Percentiles rank a stretch among this genome's conserved stretches.
Conservation (phyloP, 2,113 vertebrate species). For the Eonycteris spelaea region DNA sequence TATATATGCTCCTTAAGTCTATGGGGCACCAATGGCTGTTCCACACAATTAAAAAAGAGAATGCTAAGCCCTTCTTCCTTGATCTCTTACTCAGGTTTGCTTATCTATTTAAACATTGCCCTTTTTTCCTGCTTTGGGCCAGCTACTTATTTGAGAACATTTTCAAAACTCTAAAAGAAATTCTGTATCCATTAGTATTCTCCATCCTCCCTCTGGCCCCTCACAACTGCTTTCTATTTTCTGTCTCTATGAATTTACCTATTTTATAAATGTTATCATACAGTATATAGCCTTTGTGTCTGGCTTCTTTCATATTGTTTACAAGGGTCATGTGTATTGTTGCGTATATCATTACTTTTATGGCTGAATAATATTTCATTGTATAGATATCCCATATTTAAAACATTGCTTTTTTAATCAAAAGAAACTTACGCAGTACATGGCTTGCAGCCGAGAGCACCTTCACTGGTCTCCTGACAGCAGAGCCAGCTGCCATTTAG, state of each 20-base stretch:
- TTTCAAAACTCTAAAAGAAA: background rate
- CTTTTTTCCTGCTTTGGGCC: background rate
- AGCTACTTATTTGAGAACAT: background rate
- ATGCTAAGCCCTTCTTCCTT: background rate
- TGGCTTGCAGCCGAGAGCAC: conserved; percentile 88
- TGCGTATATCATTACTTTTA: background rate
- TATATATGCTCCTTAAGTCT: background rate
- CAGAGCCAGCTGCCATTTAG: conserved; percentile 92
- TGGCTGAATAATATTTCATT: background rate
- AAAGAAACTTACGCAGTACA: conserved; percentile 91
- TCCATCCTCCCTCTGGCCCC: background rate
- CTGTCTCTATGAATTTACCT: background rate
- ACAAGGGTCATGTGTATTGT: background rate
- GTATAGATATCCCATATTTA: background rate
- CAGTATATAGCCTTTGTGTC: background rate
- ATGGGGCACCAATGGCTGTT: background rate
- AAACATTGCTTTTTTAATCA: background rate
- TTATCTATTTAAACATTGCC: background rate
- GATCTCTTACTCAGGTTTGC: background rate
- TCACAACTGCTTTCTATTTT: background rate
- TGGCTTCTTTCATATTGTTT: conserved; percentile 6
- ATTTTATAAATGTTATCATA: background rate
- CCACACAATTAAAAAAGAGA: background rate
- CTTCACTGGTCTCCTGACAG: conserved; percentile 87
- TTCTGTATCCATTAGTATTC: background rate